Evolutionary conservation across 1,140 invertebrate species (phyloP).

Genomic region (Tetramorium parvispinum): DNA sequence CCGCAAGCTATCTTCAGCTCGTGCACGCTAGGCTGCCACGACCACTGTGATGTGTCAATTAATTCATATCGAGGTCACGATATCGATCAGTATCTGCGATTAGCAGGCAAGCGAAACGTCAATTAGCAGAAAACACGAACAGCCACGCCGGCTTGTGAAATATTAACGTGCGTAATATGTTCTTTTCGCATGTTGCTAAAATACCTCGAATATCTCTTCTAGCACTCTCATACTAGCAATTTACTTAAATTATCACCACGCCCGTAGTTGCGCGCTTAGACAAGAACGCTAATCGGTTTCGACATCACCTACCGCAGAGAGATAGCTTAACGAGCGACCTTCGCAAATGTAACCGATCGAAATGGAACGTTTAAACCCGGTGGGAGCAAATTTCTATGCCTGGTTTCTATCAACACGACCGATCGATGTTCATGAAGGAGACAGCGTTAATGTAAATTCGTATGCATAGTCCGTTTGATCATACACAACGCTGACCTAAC

Average conservation of each 20-base stretch:
- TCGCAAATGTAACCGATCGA: slow-evolving; percentile 24
- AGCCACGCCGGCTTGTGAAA: not conserved
- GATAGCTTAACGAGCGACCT: slow-evolving; percentile 27
- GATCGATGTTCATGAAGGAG: slow-evolving; percentile 56
- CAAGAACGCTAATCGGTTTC: slow-evolving; percentile 38
- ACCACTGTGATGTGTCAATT: not conserved
- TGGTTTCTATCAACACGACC: not conserved
- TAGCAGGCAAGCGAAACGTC: not conserved
- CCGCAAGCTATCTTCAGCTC: not conserved
- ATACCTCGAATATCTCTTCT: slow-evolving; percentile 6
- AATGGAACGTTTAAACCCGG: not conserved
- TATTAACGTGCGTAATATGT: slow-evolving; percentile 16
- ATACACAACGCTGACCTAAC: slow-evolving; percentile 46
- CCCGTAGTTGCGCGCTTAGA: not conserved
- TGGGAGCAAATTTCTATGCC: slow-evolving; percentile 30
- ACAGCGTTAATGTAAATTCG: slow-evolving; percentile 49
- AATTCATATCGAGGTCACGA: not conserved
- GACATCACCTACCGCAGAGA: slow-evolving; percentile 35
- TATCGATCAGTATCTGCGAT: slow-evolving; percentile 14
- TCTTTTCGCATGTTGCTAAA: not conserved
- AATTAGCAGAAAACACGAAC: not conserved
- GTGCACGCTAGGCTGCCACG: not conserved
- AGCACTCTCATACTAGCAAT: not conserved
- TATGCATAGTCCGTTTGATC: slow-evolving; percentile 57
- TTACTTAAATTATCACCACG: not conserved